Percentiles rank a stretch among this genome's conserved stretches.
Evolutionary conservation across 2,888 invertebrate genomes (phyloP).

Genomic region (Tuta absoluta): DNA sequence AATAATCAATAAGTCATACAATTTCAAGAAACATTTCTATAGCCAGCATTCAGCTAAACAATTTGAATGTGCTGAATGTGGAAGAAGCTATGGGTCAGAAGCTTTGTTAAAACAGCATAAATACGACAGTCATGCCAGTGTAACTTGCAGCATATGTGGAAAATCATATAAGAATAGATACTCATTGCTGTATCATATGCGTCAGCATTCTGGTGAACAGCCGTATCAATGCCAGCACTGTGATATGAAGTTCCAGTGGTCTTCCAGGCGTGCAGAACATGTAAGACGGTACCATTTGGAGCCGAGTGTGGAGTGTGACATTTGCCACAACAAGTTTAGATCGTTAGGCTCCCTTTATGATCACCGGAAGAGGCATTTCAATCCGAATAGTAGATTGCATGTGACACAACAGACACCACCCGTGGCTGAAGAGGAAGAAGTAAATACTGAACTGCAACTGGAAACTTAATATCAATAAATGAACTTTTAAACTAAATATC

Average conservation of each 20-base stretch:
- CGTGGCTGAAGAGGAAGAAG: background rate
- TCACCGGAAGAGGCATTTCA: constrained; percentile 29
- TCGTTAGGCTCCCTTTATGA: constrained; percentile 24
- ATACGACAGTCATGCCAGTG: constrained; percentile 26
- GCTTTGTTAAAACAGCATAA: constrained; percentile 28
- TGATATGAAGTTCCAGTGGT: constrained; percentile 24
- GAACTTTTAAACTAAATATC: no score
- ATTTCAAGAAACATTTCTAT: constrained; percentile 31
- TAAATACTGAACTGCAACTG: background rate
- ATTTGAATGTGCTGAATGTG: constrained; percentile 25
- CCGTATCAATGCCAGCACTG: constrained; percentile 28
- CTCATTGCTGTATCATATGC: constrained; percentile 28
- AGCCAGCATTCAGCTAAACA: constrained; percentile 27
- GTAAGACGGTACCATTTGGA: constrained; percentile 25
- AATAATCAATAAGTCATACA: constrained; percentile 25
- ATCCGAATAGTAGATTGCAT: constrained; percentile 28
- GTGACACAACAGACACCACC: constrained; percentile 3
- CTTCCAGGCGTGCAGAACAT: constrained; percentile 27
- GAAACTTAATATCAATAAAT: background rate
- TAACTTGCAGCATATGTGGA: constrained; percentile 26
- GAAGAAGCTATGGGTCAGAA: constrained; percentile 27
- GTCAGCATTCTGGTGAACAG: constrained; percentile 24
- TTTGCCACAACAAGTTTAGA: constrained; percentile 25
- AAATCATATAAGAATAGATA: constrained; percentile 27
- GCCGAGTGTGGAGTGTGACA: constrained; percentile 26